A percentile compares a stretch with the other conserved stretches of the same genome.
phyloP scores from a whole-genome alignment of 2,797 vertebrate species.

The Oreochromis mossambicus region DNA sequence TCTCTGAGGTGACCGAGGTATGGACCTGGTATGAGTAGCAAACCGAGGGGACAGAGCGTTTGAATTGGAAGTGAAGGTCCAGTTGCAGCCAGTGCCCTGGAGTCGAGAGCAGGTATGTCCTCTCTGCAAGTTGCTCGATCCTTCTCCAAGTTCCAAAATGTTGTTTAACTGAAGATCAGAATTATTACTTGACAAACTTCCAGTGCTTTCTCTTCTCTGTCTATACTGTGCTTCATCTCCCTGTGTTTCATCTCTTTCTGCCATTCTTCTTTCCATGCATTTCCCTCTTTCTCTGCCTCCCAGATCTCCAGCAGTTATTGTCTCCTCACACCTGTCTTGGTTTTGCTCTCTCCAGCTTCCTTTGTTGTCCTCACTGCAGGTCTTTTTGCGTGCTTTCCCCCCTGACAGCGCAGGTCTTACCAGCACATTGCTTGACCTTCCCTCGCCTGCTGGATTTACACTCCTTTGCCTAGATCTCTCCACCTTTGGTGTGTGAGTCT shows the following conservation, averaged over 20 bases:
- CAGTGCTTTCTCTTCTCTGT: slow-evolving; percentile 8
- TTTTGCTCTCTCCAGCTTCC: slow-evolving; percentile 44
- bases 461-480: slow-evolving; percentile 45
- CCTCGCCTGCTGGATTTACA: slow-evolving; percentile 49
- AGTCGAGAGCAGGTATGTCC: background rate
- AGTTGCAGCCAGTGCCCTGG: background rate
- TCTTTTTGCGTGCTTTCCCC: slow-evolving; percentile 75
- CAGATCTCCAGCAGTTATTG: background rate
- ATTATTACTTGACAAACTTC: slow-evolving; percentile 19
- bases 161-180: slow-evolving; percentile 29
- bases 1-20: slow-evolving; percentile 16
- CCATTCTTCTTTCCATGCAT: slow-evolving; percentile 16
- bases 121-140: slow-evolving; percentile 31
- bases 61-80: slow-evolving; percentile 21
- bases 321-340: slow-evolving; percentile 21
- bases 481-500: slow-evolving; percentile 68
- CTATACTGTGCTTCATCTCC: background rate
- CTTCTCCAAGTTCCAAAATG: slow-evolving; percentile 49
- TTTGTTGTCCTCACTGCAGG: slow-evolving; percentile 71
- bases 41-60: background rate
- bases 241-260: background rate
- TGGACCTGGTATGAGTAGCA: slow-evolving; percentile 12
- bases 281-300: slow-evolving; percentile 1
- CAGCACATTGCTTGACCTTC: slow-evolving; percentile 43
- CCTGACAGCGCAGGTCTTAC: slow-evolving; percentile 48